Percentiles rank a stretch among this genome's conserved stretches.
phyloP scores from a whole-genome alignment of 2,797 vertebrate species.

The Decapterus maruadsi region DNA sequence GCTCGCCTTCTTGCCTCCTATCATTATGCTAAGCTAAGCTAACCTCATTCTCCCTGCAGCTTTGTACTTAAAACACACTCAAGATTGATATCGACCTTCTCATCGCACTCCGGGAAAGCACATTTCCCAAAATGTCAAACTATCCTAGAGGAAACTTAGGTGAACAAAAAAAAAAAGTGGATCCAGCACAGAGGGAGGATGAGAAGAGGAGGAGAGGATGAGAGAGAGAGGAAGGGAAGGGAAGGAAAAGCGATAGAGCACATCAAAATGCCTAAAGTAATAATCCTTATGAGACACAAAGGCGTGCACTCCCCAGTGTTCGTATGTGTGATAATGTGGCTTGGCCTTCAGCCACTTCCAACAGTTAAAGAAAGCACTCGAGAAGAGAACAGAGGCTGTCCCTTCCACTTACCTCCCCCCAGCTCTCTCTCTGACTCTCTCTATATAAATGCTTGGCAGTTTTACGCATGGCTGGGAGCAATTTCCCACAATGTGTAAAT shows the following conservation, averaged over 20 bases:
- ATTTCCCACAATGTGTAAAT: slow-evolving; percentile 99
- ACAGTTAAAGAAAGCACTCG: slow-evolving; percentile 75
- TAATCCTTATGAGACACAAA: slow-evolving; percentile 74
- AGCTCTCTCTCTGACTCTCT: slow-evolving; percentile 82
- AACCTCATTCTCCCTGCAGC: slow-evolving; percentile 8
- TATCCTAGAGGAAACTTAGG: not conserved
- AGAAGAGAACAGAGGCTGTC: slow-evolving; percentile 77
- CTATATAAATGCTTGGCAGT: slow-evolving; percentile 88
- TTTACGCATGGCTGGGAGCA: slow-evolving; percentile 94
- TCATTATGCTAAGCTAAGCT: slow-evolving; percentile 12
- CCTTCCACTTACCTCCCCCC: slow-evolving; percentile 70
- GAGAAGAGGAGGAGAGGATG: slow-evolving; percentile 13
- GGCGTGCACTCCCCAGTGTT: slow-evolving; percentile 59
- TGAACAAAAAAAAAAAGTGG: slow-evolving; percentile 1
- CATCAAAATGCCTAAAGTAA: slow-evolving; percentile 64
- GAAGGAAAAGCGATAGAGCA: slow-evolving; percentile 37
- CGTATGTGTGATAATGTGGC: slow-evolving; percentile 75
- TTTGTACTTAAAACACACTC: not conserved
- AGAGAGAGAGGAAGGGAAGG: slow-evolving; percentile 15
- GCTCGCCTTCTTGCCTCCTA: not conserved
- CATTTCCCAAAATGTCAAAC: slow-evolving; percentile 26
- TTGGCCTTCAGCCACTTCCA: slow-evolving; percentile 81
- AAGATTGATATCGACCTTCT: not conserved
- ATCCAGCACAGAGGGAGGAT: not conserved
- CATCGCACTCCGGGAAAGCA: slow-evolving; percentile 11